These are phyloP conservation scores for Perithous albicinctus DNA, from an alignment of 2,888 invertebrate species.

Conservation along the genomic window DNA sequence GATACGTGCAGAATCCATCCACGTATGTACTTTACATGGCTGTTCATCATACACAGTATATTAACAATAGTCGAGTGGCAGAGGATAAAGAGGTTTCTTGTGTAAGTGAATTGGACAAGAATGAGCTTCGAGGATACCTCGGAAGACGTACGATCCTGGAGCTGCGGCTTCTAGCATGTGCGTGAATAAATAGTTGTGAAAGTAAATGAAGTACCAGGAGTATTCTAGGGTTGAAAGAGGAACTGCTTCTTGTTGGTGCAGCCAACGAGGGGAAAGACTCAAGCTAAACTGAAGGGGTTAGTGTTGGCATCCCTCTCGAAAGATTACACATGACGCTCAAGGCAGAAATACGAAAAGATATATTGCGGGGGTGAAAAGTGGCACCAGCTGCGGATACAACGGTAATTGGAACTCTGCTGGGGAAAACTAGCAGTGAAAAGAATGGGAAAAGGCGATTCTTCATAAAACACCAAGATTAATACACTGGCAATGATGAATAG, in stretches of 20 bases:
- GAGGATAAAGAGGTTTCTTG: constrained; percentile 56
- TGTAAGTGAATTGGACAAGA: constrained; percentile 58
- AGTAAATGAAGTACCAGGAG: constrained; percentile 47
- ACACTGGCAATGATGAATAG: background rate
- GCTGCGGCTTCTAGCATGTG: constrained; percentile 2
- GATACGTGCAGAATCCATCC: background rate
- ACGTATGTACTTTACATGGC: background rate
- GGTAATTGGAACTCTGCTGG: constrained; percentile 37
- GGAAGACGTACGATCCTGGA: constrained; percentile 51
- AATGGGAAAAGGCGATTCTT: background rate
- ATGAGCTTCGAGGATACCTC: constrained; percentile 52
- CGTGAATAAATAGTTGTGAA: constrained; percentile 61
- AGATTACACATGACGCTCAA: constrained; percentile 56
- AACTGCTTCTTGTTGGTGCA: background rate
- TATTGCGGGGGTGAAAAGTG: constrained; percentile 10
- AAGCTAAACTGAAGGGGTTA: constrained; percentile 24
- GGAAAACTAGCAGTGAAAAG: background rate
- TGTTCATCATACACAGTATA: constrained; percentile 7
- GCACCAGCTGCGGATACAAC: constrained; percentile 44
- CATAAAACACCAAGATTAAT: background rate
- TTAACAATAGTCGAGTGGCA: constrained; percentile 33
- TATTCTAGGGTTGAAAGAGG: constrained; percentile 16
- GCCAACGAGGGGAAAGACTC: background rate
- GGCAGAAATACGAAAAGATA: constrained; percentile 46
- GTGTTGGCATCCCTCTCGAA: constrained; percentile 14